Percentiles rank a stretch among this genome's conserved stretches.
Evolutionary conservation across 53 echinoderm and acorn worm genomes (phyloP).

Genomic region (Glandiceps talaboti): DNA sequence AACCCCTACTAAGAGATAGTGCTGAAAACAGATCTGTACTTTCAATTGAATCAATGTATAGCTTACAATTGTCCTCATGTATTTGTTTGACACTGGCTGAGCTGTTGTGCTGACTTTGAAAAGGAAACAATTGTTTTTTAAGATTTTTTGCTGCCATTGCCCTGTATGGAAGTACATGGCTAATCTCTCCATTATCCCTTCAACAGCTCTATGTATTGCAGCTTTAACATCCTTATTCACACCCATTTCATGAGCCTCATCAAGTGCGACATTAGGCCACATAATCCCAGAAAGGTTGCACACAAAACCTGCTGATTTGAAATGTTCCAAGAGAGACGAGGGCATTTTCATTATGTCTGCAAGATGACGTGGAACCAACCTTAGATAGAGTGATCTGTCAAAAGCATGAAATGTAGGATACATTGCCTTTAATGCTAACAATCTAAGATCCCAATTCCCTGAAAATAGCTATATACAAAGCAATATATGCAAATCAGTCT

Average conservation of each 20-base stretch:
- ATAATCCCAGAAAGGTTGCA: conserved; percentile 12
- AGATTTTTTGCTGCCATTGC: conserved; percentile 12
- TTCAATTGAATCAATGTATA: not conserved
- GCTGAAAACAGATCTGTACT: not conserved
- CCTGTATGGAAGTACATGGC: conserved; percentile 25
- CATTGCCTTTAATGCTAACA: not conserved
- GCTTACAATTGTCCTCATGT: not conserved
- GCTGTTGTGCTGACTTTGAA: not conserved
- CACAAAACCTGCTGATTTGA: conserved; percentile 22
- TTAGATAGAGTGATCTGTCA: conserved; percentile 23
- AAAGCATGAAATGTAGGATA: conserved; percentile 26
- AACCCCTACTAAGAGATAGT: not conserved
- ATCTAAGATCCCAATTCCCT: not conserved
- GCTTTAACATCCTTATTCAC: conserved; percentile 33
- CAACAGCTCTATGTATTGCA: conserved; percentile 14
- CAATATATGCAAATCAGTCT: not conserved
- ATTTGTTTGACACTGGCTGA: not conserved
- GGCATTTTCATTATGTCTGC: conserved; percentile 26
- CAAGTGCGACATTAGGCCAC: conserved; percentile 19
- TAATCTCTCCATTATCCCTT: conserved; percentile 14
- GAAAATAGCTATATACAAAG: not conserved
- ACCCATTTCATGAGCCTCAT: conserved; percentile 29
- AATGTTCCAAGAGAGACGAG: conserved; percentile 4
- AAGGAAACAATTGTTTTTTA: not conserved
- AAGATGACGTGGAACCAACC: conserved; percentile 21